Evolutionary conservation across 2,888 invertebrate species (phyloP).

Genomic region (Gisinianus flammeolus): DNA sequence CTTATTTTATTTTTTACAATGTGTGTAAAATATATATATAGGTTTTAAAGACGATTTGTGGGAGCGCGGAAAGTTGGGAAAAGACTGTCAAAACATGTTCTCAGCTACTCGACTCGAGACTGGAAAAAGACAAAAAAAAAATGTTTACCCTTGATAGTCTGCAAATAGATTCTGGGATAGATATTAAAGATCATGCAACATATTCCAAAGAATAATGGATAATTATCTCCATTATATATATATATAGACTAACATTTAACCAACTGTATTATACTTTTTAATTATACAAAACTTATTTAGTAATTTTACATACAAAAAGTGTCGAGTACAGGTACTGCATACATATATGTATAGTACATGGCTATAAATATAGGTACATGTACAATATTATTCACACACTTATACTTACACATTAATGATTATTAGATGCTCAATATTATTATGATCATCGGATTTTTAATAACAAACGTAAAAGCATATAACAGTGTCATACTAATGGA

Average conservation of each 20-base stretch:
- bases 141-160: conserved; percentile 44
- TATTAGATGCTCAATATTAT: no score
- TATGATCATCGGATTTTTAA: no score
- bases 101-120: conserved; percentile 16
- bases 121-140: conserved; percentile 9
- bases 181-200: conserved; percentile 49
- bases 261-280: neutral
- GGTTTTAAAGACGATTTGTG: conserved; percentile 37
- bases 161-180: conserved; percentile 54
- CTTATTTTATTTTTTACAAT: neutral
- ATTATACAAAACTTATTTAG: neutral
- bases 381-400: neutral
- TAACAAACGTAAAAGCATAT: no score
- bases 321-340: neutral
- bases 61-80: conserved; percentile 27
- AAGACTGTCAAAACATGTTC: conserved; percentile 27
- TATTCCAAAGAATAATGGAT: conserved; percentile 7
- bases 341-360: neutral
- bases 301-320: neutral
- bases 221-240: neutral
- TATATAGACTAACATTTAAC: no score
- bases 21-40: neutral
- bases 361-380: neutral
- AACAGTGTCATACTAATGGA: no score
- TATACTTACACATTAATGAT: no score